Percentiles rank a stretch among this genome's conserved stretches.
Evolutionary conservation across 2,888 invertebrate species (phyloP).

Genomic region (Nasonia oneida): DNA sequence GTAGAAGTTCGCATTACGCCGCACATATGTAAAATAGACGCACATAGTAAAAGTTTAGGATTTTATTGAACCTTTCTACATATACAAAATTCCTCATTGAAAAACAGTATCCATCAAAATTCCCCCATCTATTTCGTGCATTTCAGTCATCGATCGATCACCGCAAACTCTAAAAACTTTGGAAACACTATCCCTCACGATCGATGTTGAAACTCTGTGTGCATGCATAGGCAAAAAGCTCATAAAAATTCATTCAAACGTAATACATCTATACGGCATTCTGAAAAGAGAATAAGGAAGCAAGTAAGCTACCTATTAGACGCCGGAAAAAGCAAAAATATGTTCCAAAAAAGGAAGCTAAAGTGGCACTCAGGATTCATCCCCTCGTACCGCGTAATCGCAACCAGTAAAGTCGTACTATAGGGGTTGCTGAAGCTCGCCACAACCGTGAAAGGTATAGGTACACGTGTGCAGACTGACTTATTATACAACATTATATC

Average conservation of each 20-base stretch:
- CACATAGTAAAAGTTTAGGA: background rate
- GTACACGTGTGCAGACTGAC: too few species aligned
- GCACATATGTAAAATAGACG: background rate
- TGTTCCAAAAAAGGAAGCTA: too few species aligned
- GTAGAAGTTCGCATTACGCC: background rate
- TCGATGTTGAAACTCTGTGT: background rate
- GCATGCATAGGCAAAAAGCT: background rate
- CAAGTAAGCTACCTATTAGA: background rate
- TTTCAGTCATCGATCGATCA: conserved; percentile 14
- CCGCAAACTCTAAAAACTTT: background rate
- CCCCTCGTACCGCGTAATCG: too few species aligned
- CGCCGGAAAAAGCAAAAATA: too few species aligned
- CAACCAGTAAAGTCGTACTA: too few species aligned
- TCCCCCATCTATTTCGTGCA: background rate
- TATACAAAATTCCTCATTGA: background rate
- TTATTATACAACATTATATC: background rate
- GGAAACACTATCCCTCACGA: conserved; percentile 14
- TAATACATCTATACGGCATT: background rate
- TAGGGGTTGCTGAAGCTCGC: too few species aligned
- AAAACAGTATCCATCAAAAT: background rate
- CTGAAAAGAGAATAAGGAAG: background rate
- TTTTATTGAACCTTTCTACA: background rate
- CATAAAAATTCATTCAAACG: background rate
- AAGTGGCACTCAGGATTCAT: too few species aligned
- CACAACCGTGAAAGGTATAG: too few species aligned